Percentiles rank a stretch among this genome's conserved stretches.
Evolutionary conservation across 2,113 vertebrate genomes (phyloP).

Genomic region (Gambusia holbrooki): DNA sequence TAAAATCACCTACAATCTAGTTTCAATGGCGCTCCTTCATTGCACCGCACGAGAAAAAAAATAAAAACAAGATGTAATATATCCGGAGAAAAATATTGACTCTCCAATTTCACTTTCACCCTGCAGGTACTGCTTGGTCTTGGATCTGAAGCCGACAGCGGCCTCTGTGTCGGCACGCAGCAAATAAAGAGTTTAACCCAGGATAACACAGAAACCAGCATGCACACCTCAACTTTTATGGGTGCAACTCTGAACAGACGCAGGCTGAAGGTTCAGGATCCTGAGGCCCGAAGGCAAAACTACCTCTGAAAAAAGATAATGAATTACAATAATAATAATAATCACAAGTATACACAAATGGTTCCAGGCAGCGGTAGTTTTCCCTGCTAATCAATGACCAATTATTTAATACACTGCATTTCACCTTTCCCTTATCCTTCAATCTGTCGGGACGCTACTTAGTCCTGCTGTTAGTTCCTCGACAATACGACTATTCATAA

Average conservation of each 20-base stretch:
- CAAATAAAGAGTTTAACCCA: constrained; percentile 41
- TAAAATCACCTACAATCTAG: not conserved
- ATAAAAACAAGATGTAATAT: not conserved
- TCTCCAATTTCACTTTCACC: constrained; percentile 39
- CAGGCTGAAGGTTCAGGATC: constrained; percentile 28
- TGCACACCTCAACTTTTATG: constrained; percentile 35
- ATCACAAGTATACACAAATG: constrained; percentile 37
- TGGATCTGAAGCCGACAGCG: constrained; percentile 34
- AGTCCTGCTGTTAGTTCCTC: not conserved
- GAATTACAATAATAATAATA: no score
- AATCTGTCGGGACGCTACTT: not conserved
- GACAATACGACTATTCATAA: constrained; percentile 23
- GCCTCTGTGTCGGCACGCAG: constrained; percentile 27
- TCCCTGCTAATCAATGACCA: constrained; percentile 35
- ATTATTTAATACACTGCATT: constrained; percentile 10
- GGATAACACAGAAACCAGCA: constrained; percentile 46
- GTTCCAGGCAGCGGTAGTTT: constrained; percentile 7
- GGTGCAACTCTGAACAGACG: constrained; percentile 55
- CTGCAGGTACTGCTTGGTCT: constrained; percentile 57
- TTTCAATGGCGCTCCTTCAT: not conserved
- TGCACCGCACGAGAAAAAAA: not conserved
- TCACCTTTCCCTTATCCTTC: constrained; percentile 5
- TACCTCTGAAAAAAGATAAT: constrained; percentile 19
- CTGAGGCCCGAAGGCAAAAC: constrained; percentile 40
- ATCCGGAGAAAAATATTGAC: constrained; percentile 9